These are phyloP conservation scores for Podilymbus podiceps DNA, from an alignment of 2,113 vertebrate genomes.

Conservation along the genomic window DNA sequence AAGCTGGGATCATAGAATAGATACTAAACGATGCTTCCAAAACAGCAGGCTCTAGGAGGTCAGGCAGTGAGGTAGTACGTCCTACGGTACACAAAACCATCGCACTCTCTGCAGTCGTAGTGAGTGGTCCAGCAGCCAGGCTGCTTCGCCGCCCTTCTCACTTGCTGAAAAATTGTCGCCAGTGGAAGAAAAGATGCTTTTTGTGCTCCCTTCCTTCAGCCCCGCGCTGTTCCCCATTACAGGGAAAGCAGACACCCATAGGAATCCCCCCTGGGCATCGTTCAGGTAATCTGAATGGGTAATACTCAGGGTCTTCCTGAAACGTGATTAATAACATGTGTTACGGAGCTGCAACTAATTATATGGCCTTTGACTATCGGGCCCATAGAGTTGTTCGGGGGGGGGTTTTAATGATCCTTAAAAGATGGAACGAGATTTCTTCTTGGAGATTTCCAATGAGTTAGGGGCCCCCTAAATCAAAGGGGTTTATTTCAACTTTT, in stretches of 20 bases:
- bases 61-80: neutral
- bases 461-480: neutral
- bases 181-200: neutral
- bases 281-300: neutral
- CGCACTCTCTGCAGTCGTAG: neutral
- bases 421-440: neutral
- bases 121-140: neutral
- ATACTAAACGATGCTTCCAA: neutral
- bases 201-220: neutral
- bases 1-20: neutral
- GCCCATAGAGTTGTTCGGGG: neutral
- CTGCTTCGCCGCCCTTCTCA: no score
- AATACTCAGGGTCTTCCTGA: neutral
- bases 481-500: neutral
- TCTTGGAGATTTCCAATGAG: neutral
- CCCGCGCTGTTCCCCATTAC: rapidly evolving
- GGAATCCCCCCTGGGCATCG: neutral
- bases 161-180: neutral
- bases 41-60: neutral
- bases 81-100: neutral
- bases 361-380: neutral
- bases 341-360: neutral
- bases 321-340: rapidly evolving
- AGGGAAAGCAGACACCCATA: neutral
- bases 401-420: neutral